Evolutionary conservation across 1,140 invertebrate species (phyloP), one percentile per base, ranked within the genome.

Genomic region (Leptinotarsa defecta): DNA sequence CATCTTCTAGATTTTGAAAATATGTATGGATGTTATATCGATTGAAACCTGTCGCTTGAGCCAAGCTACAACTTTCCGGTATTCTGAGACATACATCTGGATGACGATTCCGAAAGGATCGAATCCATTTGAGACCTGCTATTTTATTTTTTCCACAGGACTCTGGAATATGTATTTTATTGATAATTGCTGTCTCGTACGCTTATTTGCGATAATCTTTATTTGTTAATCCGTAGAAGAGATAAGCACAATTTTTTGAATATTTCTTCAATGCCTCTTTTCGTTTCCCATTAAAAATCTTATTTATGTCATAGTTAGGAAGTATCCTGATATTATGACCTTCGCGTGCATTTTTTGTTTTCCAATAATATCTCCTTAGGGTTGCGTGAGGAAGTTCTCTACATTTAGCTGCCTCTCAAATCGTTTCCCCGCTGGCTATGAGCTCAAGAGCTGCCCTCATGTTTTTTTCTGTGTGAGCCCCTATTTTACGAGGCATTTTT

Each of bases 61-160:
- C 22, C 24, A 87, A 75, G 78, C 83, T 85, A 5, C 83, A 86
- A 34, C 77, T 82, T 83, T 88, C 81, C 27, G 86, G 85, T 76
- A 80, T 83, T 74, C 86, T 48, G 3, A 87, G 63, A 17, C 74
- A 78, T 65, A 86, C 43, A 34, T 85, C 86, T 83, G 76, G 75
- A 65, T 80, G 48, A n/a, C 77, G 48, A 52, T 15, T 0, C 49
- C 49, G 49, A 52, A 52, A 52, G 17, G 65, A 70, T 74, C 62
- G 57, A 4, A 74, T 15, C 77, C 79, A 80, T 22, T 78, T 73
- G 3, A 74, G 17, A 13, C 77, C 77, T 5, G 74, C 77, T 17
- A 52, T 68, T 67, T 76, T 69, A 52, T 68, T 71, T 5, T 67
- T 49, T 2, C 2, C 2, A 15, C 76, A 69, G 76, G 63, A 65